Percentiles rank a stretch among this genome's conserved stretches.
Conservation (phyloP, 2,797 vertebrate species). For the Urophycis tenuis region DNA sequence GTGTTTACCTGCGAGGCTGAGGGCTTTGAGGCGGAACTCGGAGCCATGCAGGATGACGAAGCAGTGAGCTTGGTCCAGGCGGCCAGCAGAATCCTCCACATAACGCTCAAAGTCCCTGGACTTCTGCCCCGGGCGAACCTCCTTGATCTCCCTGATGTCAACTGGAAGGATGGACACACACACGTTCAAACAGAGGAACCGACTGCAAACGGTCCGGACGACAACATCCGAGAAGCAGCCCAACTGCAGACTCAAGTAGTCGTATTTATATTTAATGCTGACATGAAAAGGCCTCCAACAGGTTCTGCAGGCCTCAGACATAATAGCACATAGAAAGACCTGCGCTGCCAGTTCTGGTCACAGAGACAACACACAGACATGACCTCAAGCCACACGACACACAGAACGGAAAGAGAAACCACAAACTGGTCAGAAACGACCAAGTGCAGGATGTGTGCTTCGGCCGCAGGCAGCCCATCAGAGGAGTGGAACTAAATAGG, state of each 20-base stretch:
- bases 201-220: not conserved
- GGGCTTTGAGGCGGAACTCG: conserved; percentile 92
- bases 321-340: not conserved
- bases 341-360: conserved; percentile 15
- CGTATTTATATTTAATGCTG: not conserved
- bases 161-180: conserved; percentile 65
- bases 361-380: conserved; percentile 15
- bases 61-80: conserved; percentile 84
- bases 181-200: not conserved
- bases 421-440: not conserved
- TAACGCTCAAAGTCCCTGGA: conserved; percentile 96
- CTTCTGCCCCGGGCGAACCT: conserved; percentile 89
- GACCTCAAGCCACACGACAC: conserved; percentile 35
- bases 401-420: not conserved
- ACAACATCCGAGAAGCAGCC: not conserved
- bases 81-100: conserved; percentile 84
- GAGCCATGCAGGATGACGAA: conserved; percentile 94
- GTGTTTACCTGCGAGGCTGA: conserved; percentile 88
- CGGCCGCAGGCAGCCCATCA: not conserved
- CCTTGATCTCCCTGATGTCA: conserved; percentile 96
- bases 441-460: not conserved
- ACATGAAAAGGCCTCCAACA: not conserved
- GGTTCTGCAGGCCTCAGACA: not conserved
- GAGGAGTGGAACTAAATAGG: not conserved
- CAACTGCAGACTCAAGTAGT: not conserved